phyloP scores from a whole-genome alignment of 2,797 vertebrate species.

The Hafferia zeledoni region DNA sequence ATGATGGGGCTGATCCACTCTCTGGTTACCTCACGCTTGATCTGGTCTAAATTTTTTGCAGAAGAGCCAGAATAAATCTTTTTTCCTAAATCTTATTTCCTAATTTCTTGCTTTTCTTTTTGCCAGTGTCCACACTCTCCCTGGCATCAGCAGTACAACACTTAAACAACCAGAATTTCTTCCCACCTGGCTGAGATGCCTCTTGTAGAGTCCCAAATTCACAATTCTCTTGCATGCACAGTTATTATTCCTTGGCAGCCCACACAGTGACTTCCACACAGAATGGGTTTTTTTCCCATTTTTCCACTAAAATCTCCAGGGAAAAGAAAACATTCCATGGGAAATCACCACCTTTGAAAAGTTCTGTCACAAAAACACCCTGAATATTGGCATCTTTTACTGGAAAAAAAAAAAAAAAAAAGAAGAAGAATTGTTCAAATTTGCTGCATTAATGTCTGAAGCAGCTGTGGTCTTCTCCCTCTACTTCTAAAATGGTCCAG shows the following conservation, averaged over 20 bases:
- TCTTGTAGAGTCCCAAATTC: neutral
- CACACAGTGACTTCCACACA: neutral
- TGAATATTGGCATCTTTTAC: neutral
- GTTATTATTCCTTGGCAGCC: neutral
- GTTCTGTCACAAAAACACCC: neutral
- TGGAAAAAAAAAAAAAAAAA: conserved; percentile 34
- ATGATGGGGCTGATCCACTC: neutral
- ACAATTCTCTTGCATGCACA: neutral
- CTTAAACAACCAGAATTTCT: neutral
- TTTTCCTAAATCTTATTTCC: neutral
- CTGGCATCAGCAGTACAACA: neutral
- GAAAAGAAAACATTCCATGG: neutral
- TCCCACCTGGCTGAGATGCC: neutral
- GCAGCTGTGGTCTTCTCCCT: neutral
- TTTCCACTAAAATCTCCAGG: neutral
- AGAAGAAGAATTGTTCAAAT: neutral
- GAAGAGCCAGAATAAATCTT: neutral
- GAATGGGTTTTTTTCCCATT: neutral
- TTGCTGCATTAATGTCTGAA: neutral
- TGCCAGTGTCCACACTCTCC: neutral
- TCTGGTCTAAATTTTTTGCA: neutral
- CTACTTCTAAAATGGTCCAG: neutral
- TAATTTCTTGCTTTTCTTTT: neutral
- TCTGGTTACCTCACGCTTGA: neutral
- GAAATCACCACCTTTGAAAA: neutral